phyloP scores from a whole-genome alignment of 2,113 vertebrate species.

The Antidorcas marsupialis region DNA sequence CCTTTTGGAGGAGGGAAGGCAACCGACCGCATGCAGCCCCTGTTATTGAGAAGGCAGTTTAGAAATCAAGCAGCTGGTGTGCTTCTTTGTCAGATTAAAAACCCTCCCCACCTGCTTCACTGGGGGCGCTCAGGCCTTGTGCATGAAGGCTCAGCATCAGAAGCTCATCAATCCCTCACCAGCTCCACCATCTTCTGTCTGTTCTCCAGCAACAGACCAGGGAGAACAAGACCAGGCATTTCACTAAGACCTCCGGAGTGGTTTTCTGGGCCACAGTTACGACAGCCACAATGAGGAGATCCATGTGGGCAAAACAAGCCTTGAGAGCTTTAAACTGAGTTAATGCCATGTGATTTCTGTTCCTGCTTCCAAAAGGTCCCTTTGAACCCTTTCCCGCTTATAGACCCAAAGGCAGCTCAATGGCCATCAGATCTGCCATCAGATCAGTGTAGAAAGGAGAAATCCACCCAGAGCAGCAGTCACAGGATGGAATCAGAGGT shows the following conservation, averaged over 20 bases:
- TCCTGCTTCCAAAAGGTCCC: neutral
- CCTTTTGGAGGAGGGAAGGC: neutral
- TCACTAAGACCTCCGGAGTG: neutral
- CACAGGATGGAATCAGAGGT: neutral
- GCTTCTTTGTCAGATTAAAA: neutral
- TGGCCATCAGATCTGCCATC: neutral
- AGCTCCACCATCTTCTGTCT: neutral
- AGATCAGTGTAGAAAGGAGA: rapidly evolving
- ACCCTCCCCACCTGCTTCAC: neutral
- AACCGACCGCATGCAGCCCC: neutral
- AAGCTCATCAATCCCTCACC: no score
- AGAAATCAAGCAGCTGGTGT: neutral
- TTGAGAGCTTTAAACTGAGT: no score
- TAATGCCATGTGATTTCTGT: rapidly evolving
- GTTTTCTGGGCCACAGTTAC: neutral
- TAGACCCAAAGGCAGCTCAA: neutral
- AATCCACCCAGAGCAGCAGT: rapidly evolving
- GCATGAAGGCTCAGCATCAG: neutral
- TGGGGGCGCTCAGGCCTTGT: neutral
- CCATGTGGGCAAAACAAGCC: neutral
- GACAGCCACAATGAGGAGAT: rapidly evolving
- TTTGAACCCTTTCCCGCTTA: no score
- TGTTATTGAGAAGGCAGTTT: neutral
- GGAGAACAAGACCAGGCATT: neutral
- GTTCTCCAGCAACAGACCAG: neutral